Percentiles rank a stretch among this genome's conserved stretches.
Evolutionary conservation across 2,797 vertebrate species (phyloP).

Genomic region (Eurystomus glaucurus): DNA sequence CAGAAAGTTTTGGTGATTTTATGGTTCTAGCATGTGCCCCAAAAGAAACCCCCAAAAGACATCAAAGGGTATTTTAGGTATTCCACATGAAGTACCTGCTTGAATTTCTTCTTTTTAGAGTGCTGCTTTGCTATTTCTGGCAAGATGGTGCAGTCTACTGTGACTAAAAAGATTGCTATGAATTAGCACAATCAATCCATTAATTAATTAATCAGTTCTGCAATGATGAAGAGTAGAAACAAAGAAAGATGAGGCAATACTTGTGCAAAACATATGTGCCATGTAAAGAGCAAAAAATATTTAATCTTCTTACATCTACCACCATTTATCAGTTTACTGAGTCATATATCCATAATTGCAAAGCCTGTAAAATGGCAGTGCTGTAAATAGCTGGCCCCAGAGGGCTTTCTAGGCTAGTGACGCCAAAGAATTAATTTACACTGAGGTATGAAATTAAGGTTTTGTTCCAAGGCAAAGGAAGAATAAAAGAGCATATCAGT

Average conservation of each 20-base stretch:
- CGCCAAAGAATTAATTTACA: neutral
- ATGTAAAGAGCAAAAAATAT: neutral
- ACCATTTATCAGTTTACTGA: constrained; percentile 30
- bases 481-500: neutral
- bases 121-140: neutral
- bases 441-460: neutral
- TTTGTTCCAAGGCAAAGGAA: neutral
- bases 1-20: neutral
- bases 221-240: neutral
- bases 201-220: neutral
- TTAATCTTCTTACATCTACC: neutral
- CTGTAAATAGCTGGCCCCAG: constrained; percentile 30
- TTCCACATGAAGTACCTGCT: neutral
- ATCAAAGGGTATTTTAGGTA: neutral
- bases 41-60: neutral
- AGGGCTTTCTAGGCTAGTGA: constrained; percentile 20
- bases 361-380: constrained; percentile 22
- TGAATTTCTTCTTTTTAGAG: neutral
- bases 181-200: neutral
- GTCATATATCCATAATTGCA: neutral
- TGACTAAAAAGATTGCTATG: neutral
- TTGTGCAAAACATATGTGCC: neutral
- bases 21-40: neutral
- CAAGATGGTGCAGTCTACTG: neutral
- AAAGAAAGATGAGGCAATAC: neutral